phyloP scores from a whole-genome alignment of 2,797 vertebrate genomes.

The Salmo trutta region DNA sequence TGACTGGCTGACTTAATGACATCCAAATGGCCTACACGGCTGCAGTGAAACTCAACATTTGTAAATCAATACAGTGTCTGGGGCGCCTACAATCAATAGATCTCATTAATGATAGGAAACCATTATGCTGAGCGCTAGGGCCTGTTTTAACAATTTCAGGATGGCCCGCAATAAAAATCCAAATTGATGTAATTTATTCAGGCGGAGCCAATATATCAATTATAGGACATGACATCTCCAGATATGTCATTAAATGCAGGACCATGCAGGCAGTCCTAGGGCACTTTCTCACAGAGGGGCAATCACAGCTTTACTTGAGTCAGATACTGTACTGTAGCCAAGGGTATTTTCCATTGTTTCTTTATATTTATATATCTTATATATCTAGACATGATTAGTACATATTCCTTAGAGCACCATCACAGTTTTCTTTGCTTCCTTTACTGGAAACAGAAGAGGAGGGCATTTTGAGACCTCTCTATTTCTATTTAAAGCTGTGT shows the following conservation, averaged over 20 bases:
- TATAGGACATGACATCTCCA: constrained; percentile 26
- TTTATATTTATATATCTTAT: neutral
- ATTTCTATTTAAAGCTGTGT: neutral
- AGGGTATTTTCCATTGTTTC: neutral
- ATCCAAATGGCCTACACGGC: constrained; percentile 63
- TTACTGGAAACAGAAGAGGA: neutral
- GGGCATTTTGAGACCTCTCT: neutral
- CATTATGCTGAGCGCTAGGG: constrained; percentile 28
- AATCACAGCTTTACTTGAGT: neutral
- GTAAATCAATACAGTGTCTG: constrained; percentile 68
- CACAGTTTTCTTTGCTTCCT: neutral
- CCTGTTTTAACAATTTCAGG: constrained; percentile 33
- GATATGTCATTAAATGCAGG: constrained; percentile 21
- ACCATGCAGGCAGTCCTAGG: constrained; percentile 12
- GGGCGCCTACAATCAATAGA: constrained; percentile 60
- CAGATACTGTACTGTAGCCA: neutral
- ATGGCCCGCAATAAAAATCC: constrained; percentile 36
- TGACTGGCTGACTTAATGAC: constrained; percentile 56
- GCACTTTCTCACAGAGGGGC: neutral
- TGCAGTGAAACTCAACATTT: constrained; percentile 63
- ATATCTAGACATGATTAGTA: neutral
- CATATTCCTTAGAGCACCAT: neutral
- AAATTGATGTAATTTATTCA: constrained; percentile 51
- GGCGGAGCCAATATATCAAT: constrained; percentile 47
- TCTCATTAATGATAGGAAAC: constrained; percentile 65